A percentile compares a stretch with the other conserved stretches of the same genome.
phyloP scores from a whole-genome alignment of 2,888 invertebrate genomes.

The Athetis lepigone region DNA sequence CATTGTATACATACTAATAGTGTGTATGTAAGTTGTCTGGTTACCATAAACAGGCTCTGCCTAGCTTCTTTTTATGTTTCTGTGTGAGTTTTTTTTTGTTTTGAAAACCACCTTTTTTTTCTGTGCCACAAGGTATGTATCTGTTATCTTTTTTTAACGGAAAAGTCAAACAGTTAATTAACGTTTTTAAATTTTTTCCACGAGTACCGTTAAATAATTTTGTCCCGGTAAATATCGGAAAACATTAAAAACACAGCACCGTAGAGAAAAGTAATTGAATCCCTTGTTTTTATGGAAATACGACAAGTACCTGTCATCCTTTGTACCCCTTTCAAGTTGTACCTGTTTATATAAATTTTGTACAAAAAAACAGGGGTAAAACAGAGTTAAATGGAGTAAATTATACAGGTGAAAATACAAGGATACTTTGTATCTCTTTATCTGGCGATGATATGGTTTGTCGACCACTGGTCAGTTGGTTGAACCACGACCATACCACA shows the following conservation, averaged over 20 bases:
- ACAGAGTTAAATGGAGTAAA: background rate
- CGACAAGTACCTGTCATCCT: constrained; percentile 1
- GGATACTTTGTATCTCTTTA: no score
- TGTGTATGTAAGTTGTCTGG: no score
- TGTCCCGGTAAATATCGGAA: constrained; percentile 4
- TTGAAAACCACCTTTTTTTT: no score
- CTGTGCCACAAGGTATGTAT: no score
- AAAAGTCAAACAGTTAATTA: background rate
- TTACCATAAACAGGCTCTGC: no score
- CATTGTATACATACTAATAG: no score
- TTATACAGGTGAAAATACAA: background rate
- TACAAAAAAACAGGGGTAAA: background rate
- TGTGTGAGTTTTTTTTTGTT: no score
- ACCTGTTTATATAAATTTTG: constrained; percentile 24
- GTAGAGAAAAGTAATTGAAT: constrained; percentile 7
- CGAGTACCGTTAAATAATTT: background rate
- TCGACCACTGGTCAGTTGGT: no score
- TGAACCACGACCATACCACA: no score
- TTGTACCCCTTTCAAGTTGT: constrained; percentile 2
- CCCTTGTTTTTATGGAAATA: constrained; percentile 21
- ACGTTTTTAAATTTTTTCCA: background rate
- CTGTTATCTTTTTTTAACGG: no score
- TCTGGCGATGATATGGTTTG: no score
- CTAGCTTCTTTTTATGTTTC: no score
- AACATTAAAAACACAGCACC: constrained; percentile 10